These are phyloP conservation scores for Oxyruncus cristatus DNA, from an alignment of 2,113 vertebrate species.

Conservation along the genomic window DNA sequence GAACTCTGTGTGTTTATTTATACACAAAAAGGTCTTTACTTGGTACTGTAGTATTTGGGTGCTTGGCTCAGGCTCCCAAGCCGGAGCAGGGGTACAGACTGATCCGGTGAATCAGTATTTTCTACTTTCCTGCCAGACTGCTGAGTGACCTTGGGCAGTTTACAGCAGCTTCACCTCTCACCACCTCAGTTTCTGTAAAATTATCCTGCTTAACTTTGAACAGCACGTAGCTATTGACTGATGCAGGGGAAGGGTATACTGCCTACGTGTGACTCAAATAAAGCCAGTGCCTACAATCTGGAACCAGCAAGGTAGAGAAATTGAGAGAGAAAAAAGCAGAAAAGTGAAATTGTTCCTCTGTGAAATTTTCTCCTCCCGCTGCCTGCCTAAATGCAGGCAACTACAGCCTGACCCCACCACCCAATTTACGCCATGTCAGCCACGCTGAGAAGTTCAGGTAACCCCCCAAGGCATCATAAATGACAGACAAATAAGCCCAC, in stretches of 20 bases:
- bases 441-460: not conserved
- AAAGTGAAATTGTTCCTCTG: not conserved
- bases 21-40: slow-evolving; percentile 27
- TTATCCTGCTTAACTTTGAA: not conserved
- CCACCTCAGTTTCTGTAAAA: not conserved
- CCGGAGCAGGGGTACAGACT: not conserved
- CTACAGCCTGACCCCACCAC: not conserved
- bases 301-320: not conserved
- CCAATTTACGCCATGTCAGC: not conserved
- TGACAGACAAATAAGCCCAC: not conserved
- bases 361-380: not conserved
- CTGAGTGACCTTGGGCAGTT: slow-evolving; percentile 4
- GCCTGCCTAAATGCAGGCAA: not conserved
- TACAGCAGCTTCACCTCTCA: not conserved
- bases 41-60: not conserved
- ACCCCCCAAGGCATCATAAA: not conserved
- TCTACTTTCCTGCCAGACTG: not conserved
- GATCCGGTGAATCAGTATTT: not conserved
- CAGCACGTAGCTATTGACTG: not conserved
- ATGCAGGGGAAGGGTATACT: not conserved
- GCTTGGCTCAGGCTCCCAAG: not conserved
- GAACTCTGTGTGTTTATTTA: slow-evolving; percentile 10
- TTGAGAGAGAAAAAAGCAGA: not conserved
- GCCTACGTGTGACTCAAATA: not conserved
- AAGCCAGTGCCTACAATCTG: not conserved